Conservation (phyloP, 1,140 invertebrate species). For the Lepidurus arcticus region DNA sequence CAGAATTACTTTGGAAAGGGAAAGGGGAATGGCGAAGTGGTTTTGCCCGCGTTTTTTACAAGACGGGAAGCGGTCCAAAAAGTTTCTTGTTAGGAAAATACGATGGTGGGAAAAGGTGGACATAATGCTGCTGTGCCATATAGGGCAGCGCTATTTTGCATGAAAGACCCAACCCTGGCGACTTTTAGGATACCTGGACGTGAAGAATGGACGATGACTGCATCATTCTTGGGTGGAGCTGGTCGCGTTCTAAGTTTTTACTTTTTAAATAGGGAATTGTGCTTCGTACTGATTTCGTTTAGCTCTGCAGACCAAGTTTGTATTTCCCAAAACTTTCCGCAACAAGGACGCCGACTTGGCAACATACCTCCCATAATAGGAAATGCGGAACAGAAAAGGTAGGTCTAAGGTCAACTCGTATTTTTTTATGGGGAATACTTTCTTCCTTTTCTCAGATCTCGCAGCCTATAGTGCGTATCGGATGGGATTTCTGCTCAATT, state of each 20-base stretch:
- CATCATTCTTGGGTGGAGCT: constrained; percentile 15
- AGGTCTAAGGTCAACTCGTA: not conserved
- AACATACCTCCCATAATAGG: not conserved
- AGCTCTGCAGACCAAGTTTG: not conserved
- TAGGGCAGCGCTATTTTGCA: constrained; percentile 6
- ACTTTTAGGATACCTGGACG: not conserved
- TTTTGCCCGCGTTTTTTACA: not conserved
- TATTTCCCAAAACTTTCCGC: not conserved
- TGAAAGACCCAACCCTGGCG: not conserved
- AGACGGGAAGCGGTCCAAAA: constrained; percentile 9
- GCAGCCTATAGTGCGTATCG: too few relatives aligned
- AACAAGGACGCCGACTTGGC: not conserved
- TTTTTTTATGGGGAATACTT: not conserved
- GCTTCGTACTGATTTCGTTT: not conserved
- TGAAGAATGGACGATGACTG: not conserved
- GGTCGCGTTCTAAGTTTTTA: not conserved
- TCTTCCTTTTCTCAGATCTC: not conserved
- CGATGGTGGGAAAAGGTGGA: not conserved
- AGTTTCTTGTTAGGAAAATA: not conserved
- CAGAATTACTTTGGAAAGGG: not conserved
- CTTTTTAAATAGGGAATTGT: not conserved
- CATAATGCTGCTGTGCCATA: not conserved
- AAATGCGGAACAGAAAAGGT: not conserved
- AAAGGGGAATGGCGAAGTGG: not conserved
- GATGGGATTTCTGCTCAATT: too few relatives aligned